phyloP scores from a whole-genome alignment of 2,797 vertebrate genomes.

The Paguma larvata region DNA sequence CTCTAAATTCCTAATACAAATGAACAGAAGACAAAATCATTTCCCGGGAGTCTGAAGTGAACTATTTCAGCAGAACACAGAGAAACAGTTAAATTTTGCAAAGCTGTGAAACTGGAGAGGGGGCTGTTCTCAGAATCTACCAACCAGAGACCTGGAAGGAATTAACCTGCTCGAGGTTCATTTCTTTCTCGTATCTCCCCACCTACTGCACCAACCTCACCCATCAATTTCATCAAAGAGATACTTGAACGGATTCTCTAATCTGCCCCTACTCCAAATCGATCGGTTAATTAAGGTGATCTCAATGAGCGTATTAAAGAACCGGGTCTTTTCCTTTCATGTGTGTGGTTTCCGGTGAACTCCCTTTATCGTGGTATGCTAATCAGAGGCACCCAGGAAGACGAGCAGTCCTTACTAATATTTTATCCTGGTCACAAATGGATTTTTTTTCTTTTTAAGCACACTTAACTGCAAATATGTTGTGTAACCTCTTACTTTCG shows the following conservation, averaged over 20 bases:
- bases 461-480: not conserved
- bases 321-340: not conserved
- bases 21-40: constrained; percentile 70
- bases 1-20: constrained; percentile 63
- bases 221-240: constrained; percentile 64
- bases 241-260: constrained; percentile 62
- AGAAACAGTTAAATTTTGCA: constrained; percentile 67
- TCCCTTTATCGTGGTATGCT: not conserved
- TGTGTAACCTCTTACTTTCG: not conserved
- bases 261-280: constrained; percentile 58
- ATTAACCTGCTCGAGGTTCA: not conserved
- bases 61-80: constrained; percentile 29
- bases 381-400: not conserved
- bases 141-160: constrained; percentile 41
- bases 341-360: not conserved
- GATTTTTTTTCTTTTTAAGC: constrained; percentile 23
- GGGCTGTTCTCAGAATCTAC: constrained; percentile 53
- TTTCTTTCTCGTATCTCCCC: not conserved
- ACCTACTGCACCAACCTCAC: constrained; percentile 2
- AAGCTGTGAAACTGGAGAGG: constrained; percentile 70
- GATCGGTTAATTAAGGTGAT: constrained; percentile 68
- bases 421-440: not conserved
- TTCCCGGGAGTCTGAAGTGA: constrained; percentile 58
- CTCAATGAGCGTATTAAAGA: constrained; percentile 40
- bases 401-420: not conserved